Conservation (phyloP, 2,113 vertebrate genomes). For the Ptilonorhynchus violaceus region DNA sequence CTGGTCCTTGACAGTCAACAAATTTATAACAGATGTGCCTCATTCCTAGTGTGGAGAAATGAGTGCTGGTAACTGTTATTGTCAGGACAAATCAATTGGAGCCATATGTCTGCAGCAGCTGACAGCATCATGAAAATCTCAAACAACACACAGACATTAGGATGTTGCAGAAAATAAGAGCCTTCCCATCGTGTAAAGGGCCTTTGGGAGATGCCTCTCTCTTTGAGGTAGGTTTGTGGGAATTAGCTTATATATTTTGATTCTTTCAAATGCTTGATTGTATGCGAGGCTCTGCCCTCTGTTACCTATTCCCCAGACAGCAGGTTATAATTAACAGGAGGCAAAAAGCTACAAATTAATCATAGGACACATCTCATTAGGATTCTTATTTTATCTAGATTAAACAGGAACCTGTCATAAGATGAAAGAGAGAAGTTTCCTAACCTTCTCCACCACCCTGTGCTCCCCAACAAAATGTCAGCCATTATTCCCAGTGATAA, state of each 20-base stretch:
- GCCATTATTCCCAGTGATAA: not conserved
- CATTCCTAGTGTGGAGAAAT: slow-evolving; percentile 68
- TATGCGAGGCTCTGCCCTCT: not conserved
- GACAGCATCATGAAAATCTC: slow-evolving; percentile 45
- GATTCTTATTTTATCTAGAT: not conserved
- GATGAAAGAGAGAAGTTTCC: not conserved
- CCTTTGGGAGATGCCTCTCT: slow-evolving; percentile 8
- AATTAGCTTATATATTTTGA: slow-evolving; percentile 22
- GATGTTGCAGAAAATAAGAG: slow-evolving; percentile 30
- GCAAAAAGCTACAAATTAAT: slow-evolving; percentile 43
- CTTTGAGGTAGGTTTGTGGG: not conserved
- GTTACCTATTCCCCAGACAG: not conserved
- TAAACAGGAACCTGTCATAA: not conserved
- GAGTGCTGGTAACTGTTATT: slow-evolving; percentile 65
- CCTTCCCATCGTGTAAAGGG: not conserved
- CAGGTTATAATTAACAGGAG: slow-evolving; percentile 25
- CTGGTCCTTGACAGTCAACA: slow-evolving; percentile 79
- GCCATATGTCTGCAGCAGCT: slow-evolving; percentile 55
- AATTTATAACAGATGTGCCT: slow-evolving; percentile 79
- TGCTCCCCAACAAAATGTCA: not conserved
- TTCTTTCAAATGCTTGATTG: not conserved
- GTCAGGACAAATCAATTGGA: slow-evolving; percentile 70
- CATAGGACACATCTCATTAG: slow-evolving; percentile 22
- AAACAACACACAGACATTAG: not conserved
- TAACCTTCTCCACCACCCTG: not conserved